Evolutionary conservation across 1,140 invertebrate species (phyloP).

Genomic region (Trichogramma pretiosum): DNA sequence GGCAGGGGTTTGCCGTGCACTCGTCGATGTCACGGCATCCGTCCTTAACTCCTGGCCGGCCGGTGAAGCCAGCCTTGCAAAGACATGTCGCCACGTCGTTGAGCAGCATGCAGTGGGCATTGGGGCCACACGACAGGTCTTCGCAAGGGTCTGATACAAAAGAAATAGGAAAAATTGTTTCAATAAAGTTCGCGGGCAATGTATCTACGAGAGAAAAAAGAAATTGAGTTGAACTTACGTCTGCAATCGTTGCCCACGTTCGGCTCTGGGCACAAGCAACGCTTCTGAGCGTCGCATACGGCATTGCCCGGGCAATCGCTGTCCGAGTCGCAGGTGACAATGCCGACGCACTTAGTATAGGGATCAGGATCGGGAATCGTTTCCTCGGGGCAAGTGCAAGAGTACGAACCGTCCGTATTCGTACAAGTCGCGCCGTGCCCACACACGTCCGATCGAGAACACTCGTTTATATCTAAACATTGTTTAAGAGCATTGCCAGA

Average conservation of each 20-base stretch:
- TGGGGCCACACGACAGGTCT: constrained; percentile 71
- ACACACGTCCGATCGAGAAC: constrained; percentile 55
- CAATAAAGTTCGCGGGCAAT: too few relatives aligned
- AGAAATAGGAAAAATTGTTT: too few relatives aligned
- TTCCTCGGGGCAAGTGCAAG: constrained; percentile 71
- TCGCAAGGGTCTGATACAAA: constrained; percentile 74
- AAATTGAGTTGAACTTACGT: too few relatives aligned
- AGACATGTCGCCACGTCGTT: constrained; percentile 76
- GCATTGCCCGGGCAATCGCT: constrained; percentile 81
- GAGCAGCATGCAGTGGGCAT: constrained; percentile 80
- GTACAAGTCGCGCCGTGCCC: constrained; percentile 70
- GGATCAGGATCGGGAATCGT: constrained; percentile 76
- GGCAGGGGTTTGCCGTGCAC: constrained; percentile 68
- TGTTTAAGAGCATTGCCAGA: constrained; percentile 69
- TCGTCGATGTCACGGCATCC: constrained; percentile 85
- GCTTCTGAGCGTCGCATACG: constrained; percentile 66
- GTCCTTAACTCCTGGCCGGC: constrained; percentile 53
- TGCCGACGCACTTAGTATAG: constrained; percentile 65
- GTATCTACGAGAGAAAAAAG: too few relatives aligned
- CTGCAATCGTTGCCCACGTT: constrained; percentile 85
- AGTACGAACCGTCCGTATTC: constrained; percentile 68
- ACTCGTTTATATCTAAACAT: constrained; percentile 80
- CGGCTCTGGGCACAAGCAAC: constrained; percentile 81
- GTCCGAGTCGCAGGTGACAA: constrained; percentile 65
- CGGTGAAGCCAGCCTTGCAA: constrained; percentile 69